Base-by-base conservation (phyloP, 2,888 invertebrate genomes). In the Lochmaea capreae region DNA sequence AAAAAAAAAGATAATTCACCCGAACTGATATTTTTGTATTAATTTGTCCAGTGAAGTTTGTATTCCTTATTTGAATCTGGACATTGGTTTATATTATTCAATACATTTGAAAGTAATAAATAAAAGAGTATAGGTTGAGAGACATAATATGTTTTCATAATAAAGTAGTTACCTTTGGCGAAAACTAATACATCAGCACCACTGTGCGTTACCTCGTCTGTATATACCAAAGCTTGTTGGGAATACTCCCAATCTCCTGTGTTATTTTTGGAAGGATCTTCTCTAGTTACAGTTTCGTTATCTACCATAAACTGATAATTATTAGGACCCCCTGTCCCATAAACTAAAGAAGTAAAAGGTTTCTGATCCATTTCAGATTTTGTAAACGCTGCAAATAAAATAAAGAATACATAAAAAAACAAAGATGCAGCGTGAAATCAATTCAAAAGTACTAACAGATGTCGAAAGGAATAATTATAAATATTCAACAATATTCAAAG, bases 141-240 rank as follows among this genome's bases (percentile, higher is more conserved):
- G 22, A 22, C 1, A 3, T 2, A 22, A 22, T 2, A 8, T 39
- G 33, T 9, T 39, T 39, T 39, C 8, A 39, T 8, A 9, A 39
- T 39, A 39, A 39, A 39, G 14, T 33, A 12, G 11, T 26, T 85
- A 91, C 94, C 95, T 86, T 88, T 90, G 42, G 97, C 96, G 87
- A 95, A 96, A 68, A 97, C 90, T 1, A 92, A 89, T 0, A 97
- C 97, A 86, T 97, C 97, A 18, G 94, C 94, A 0, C 96, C 96
- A 0, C 94, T 93, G 79, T 96, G 96, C 49, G 91, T 90, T 81
- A 93, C 94, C 84, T 95, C 95, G 78, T 92, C 90, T 4, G 92
- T 89, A 77, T 90, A 89, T 49, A 94, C 90, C 0, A 90, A 91
- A 0, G 94, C 92, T 78, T 93, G 92, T 83, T 95, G 95, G 43